These are phyloP conservation scores for Stegostoma tigrinum DNA, from an alignment of 2,113 vertebrate species.

Conservation along the genomic window DNA sequence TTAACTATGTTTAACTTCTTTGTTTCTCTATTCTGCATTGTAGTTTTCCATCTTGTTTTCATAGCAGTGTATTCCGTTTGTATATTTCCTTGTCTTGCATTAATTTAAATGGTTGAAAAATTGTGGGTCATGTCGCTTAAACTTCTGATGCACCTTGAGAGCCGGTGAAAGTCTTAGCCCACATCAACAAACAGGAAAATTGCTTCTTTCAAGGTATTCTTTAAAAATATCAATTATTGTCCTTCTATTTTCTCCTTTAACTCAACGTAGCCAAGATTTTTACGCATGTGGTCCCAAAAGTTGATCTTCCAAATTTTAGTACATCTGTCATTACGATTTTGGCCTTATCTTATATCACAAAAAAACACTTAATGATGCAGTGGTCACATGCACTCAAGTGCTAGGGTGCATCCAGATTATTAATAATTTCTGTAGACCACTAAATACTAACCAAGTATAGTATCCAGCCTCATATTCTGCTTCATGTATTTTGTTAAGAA, in stretches of 20 bases:
- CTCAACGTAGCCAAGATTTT: background rate
- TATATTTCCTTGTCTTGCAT: background rate
- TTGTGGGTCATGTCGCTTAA: background rate
- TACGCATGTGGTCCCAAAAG: background rate
- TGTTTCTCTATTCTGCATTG: background rate
- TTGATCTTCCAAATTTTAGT: background rate
- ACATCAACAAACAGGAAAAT: background rate
- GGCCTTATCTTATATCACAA: background rate
- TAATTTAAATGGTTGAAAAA: background rate
- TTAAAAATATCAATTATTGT: background rate
- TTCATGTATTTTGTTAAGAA: background rate
- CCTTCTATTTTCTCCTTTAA: background rate
- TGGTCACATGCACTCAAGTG: background rate
- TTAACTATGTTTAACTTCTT: background rate
- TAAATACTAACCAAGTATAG: background rate
- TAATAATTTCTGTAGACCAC: background rate
- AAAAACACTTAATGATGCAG: background rate
- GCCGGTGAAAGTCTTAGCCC: background rate
- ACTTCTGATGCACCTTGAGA: background rate
- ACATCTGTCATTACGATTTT: background rate
- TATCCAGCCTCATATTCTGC: background rate
- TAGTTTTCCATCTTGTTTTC: background rate
- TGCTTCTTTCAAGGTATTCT: background rate
- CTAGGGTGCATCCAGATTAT: background rate
- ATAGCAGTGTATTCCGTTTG: background rate